Evolutionary conservation across 2,113 vertebrate species (phyloP).

Genomic region (Aegotheles bennettii): DNA sequence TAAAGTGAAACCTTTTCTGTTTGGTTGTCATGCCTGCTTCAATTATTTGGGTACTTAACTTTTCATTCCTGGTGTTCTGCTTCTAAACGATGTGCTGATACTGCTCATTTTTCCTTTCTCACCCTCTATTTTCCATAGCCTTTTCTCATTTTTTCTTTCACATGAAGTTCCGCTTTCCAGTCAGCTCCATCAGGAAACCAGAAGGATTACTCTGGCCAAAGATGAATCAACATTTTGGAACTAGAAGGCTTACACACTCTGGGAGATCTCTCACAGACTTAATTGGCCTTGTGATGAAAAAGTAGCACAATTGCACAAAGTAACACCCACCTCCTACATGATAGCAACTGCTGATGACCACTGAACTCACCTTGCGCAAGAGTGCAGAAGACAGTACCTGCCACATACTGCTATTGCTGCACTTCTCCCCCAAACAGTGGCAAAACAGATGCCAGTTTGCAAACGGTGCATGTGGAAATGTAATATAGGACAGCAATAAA

Average conservation of each 20-base stretch:
- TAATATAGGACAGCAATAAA: not conserved
- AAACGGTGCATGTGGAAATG: not conserved
- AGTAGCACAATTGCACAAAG: not conserved
- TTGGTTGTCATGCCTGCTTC: not conserved
- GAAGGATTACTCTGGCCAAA: not conserved
- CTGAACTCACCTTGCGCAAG: not conserved
- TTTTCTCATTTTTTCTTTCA: not conserved
- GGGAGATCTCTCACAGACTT: not conserved
- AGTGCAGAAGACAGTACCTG: not conserved
- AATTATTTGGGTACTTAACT: not conserved
- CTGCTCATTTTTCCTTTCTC: not conserved
- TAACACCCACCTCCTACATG: not conserved
- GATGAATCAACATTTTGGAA: not conserved
- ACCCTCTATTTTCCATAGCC: not conserved
- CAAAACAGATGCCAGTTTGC: not conserved
- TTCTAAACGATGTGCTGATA: not conserved
- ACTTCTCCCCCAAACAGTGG: not conserved
- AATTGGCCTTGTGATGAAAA: not conserved
- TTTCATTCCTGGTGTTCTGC: not conserved
- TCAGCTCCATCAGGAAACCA: not conserved
- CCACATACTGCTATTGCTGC: not conserved
- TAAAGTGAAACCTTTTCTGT: not conserved
- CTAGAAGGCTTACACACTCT: not conserved
- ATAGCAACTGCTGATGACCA: not conserved
- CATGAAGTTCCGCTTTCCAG: not conserved